Evolutionary conservation across 2,888 invertebrate species (phyloP), one percentile per base, ranked within the genome.

Genomic region (Lepidonotus clava): DNA sequence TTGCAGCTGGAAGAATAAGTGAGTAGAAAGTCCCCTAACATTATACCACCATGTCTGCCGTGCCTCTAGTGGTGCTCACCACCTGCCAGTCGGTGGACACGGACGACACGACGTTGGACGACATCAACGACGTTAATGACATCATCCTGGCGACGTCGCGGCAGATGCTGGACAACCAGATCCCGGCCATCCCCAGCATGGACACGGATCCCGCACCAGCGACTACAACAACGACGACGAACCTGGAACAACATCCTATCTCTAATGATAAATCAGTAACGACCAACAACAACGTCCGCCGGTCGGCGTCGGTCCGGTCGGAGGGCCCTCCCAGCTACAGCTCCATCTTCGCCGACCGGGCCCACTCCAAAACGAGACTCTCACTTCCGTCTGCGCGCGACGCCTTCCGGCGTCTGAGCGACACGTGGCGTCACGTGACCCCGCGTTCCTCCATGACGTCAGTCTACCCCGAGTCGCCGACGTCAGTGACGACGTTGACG

Each of bases 371-470:
- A 14, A 80, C 46, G 28, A 11, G 80, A 8, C 80, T 80, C 41
- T 46, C 46, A 14, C 46, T 80, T 11, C 41, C 80, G 32, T 41
- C 80, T 5, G 80, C 80, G 2, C 80, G 80, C 28, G 32, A 28
- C 28, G 51, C 80, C 46, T 46, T 80, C 14, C 41, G 80, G 6
- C 80, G 80, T 24, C 51, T 80, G 1, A 80, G 80, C 24, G 80
- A 80, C 80, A 34, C 28, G 1, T 80, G 80, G 80, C 41, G 80
- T 8, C 46, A 80, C 8, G 41, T 24, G 24, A 24, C 80, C 24
- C 80, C 80, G 46, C 41, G 80, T 8, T 24, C 41, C 2, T 80
- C 80, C 1, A 41, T 80, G 80, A 80, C 46, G 80, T 80, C 80
- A 28, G 24, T 80, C 4, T 80, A 51, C 46, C 80, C 80, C 18